Conservation (phyloP, 2,797 vertebrate genomes). For the Poecilia picta region DNA sequence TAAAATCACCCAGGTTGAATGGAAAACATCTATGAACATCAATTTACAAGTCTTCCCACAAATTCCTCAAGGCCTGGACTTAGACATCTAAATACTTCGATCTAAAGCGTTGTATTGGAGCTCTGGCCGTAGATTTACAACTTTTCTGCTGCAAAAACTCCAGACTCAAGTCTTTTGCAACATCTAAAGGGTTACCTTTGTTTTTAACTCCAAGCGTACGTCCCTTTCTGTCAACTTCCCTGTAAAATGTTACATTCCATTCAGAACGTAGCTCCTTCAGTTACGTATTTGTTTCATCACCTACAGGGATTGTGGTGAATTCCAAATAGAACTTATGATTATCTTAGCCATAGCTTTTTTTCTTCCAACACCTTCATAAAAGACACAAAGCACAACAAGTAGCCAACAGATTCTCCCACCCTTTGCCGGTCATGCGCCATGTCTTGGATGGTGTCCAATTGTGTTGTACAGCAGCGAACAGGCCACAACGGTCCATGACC, state of each 20-base stretch:
- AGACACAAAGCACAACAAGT: background rate
- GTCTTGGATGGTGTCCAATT: background rate
- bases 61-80: background rate
- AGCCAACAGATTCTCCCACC: background rate
- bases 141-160: background rate
- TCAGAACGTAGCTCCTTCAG: too few species aligned
- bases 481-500: too few species aligned
- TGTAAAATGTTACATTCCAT: background rate
- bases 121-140: background rate
- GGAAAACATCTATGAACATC: background rate
- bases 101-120: background rate
- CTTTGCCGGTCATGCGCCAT: background rate
- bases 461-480: too few species aligned
- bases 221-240: background rate
- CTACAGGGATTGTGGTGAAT: background rate
- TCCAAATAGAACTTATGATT: background rate
- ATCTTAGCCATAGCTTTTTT: too few species aligned
- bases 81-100: background rate
- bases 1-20: background rate
- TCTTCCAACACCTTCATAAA: too few species aligned
- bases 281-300: too few species aligned
- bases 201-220: too few species aligned
- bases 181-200: background rate
- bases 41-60: background rate
- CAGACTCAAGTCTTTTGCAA: background rate